Evolutionary conservation across 2,797 vertebrate genomes (phyloP).

Genomic region (Chaetodon trifasciatus): DNA sequence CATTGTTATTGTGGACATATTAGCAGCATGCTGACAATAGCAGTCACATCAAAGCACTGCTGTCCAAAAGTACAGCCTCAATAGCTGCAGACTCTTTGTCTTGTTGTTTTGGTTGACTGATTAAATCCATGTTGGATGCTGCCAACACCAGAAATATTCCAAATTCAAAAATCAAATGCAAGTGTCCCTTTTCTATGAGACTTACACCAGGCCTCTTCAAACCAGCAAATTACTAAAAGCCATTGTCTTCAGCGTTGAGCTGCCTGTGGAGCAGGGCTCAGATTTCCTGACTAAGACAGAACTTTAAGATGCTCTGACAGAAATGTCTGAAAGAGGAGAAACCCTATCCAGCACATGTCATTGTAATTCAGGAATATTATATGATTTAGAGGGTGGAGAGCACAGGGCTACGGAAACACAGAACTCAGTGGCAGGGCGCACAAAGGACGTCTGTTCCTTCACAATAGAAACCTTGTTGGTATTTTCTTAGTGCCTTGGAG

Average conservation of each 20-base stretch:
- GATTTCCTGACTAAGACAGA: slow-evolving; percentile 71
- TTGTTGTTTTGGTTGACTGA: slow-evolving; percentile 2
- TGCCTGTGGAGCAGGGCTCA: slow-evolving; percentile 62
- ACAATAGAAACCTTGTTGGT: slow-evolving; percentile 82
- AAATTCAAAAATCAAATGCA: slow-evolving; percentile 33
- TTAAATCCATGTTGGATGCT: slow-evolving; percentile 19
- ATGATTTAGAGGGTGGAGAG: slow-evolving; percentile 80
- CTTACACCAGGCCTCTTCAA: slow-evolving; percentile 52
- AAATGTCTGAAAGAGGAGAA: slow-evolving; percentile 77
- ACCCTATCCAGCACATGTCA: slow-evolving; percentile 80
- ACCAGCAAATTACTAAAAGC: slow-evolving; percentile 58
- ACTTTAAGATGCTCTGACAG: slow-evolving; percentile 82
- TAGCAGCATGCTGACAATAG: background rate
- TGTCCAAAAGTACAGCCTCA: background rate
- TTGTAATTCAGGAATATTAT: slow-evolving; percentile 80
- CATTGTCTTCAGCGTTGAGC: slow-evolving; percentile 69
- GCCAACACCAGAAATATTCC: slow-evolving; percentile 13
- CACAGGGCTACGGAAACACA: slow-evolving; percentile 73
- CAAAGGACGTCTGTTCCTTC: slow-evolving; percentile 81
- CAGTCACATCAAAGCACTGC: background rate
- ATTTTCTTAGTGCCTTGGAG: slow-evolving; percentile 64
- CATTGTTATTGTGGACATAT: background rate
- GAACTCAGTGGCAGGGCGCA: slow-evolving; percentile 64
- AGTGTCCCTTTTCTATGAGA: slow-evolving; percentile 26
- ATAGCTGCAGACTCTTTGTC: background rate